Percentiles rank a stretch among this genome's conserved stretches.
Evolutionary conservation across 2,797 vertebrate species (phyloP).

Genomic region (Acridotheres tristis): DNA sequence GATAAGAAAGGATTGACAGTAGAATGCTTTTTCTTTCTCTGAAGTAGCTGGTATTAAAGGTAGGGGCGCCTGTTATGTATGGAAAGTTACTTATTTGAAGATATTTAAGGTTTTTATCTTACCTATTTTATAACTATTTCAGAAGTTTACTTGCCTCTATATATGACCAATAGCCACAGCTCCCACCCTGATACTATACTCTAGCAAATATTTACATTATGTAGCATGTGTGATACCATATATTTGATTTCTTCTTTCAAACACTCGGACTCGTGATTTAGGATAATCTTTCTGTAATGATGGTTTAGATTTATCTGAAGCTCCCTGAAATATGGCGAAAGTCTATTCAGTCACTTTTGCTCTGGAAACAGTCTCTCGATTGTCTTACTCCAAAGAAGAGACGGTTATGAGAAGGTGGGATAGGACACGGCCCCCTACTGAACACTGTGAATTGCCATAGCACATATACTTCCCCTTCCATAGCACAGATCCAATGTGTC

Average conservation of each 20-base stretch:
- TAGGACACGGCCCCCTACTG: rapidly evolving
- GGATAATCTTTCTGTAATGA: not conserved
- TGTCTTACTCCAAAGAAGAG: not conserved
- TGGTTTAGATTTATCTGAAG: not conserved
- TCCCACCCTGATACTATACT: not conserved
- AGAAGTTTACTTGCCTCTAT: not conserved
- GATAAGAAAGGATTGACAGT: not conserved
- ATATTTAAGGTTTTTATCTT: not conserved
- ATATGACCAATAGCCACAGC: not conserved
- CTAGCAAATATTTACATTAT: not conserved
- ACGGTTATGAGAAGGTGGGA: not conserved
- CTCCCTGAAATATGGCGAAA: not conserved
- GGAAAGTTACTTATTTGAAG: not conserved
- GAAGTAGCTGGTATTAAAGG: not conserved
- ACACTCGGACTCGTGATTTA: not conserved
- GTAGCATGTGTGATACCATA: not conserved
- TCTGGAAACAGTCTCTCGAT: not conserved
- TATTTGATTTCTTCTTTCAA: not conserved
- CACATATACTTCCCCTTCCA: not conserved
- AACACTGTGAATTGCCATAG: not conserved
- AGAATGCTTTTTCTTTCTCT: not conserved
- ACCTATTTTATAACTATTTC: not conserved
- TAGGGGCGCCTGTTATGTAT: not conserved
- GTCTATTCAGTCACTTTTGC: not conserved
- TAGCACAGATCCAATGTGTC: not conserved